Base-by-base conservation (phyloP, 2,888 invertebrate genomes). In the Orthonychiurus folsomi region DNA sequence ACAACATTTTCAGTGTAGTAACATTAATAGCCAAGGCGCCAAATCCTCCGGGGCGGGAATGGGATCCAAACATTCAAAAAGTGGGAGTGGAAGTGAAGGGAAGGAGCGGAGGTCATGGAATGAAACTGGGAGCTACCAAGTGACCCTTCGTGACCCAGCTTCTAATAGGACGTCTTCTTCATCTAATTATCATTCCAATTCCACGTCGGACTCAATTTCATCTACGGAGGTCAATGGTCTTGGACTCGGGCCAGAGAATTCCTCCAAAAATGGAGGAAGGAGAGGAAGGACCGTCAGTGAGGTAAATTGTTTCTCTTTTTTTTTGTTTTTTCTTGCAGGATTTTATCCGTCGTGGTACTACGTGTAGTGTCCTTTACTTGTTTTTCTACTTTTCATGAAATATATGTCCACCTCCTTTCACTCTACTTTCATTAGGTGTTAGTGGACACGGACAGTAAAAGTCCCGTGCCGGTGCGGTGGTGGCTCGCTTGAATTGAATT, bases 151-250 rank as follows among this genome's bases (percentile, higher is more conserved):
- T 23, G 50, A 52, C 24, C 54, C 59, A 24, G 20, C 27, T 47
- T 63, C 63, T 1, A 56, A 56, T n/a, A 48, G 57, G 20, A 62
- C 59, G 52, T 64, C 64, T 24, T 62, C 62, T n/a, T 60, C 62
- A 15, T 60, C 60, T 18, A 59, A 62, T 37, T 65, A 62, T 21
- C 56, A 56, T 37, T 53, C 62, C 2, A 61, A 64, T 3, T 56
- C 56, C 5, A 9, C 28, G 27, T 56, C 27, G 5, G 56, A 56
- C 5, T 37, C 37, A 37, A 37, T 37, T 37, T 37, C 37, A 37
- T 37, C 37, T 15, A 9, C 37, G 37, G 37, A 37, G 37, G 37
- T 37, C 37, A 37, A 37, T 37, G 37, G 37, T 9, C 37, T 37
- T 37, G 37, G 37, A 37, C 37, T 37, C 9, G 37, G 15, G 37